phyloP scores from a whole-genome alignment of 1,140 invertebrate species.

The Stegodyphus dumicola region DNA sequence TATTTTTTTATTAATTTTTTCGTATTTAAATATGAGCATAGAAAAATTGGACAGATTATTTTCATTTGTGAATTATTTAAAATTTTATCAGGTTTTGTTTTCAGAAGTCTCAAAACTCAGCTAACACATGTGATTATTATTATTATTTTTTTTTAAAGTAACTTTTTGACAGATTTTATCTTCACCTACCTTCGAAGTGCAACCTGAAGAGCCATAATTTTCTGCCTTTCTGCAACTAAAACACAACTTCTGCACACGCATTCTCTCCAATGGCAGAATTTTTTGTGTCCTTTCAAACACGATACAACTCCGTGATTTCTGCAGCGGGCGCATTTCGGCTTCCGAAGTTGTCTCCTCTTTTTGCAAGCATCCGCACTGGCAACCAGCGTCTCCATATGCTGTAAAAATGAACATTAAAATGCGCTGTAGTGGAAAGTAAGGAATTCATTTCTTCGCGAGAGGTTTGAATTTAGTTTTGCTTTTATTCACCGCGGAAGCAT shows the following conservation, averaged over 20 bases:
- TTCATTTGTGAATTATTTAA: not conserved
- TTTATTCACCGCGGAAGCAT: no score
- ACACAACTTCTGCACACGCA: constrained; percentile 98
- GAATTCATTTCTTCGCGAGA: no score
- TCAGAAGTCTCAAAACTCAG: not conserved
- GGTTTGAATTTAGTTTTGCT: no score
- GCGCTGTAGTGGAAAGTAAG: no score
- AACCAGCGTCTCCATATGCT: not conserved
- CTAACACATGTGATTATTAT: no score
- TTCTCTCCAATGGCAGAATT: constrained; percentile 95
- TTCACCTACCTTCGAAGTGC: constrained; percentile 77
- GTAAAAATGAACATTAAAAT: not conserved
- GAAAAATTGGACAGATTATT: not conserved
- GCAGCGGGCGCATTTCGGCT: constrained; percentile 97
- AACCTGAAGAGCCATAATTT: constrained; percentile 98
- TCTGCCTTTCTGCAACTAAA: constrained; percentile 96
- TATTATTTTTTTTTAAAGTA: not conserved
- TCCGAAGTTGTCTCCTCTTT: constrained; percentile 72
- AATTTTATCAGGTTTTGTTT: not conserved
- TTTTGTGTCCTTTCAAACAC: constrained; percentile 95
- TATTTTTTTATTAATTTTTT: not conserved
- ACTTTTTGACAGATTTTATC: not conserved
- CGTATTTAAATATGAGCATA: not conserved
- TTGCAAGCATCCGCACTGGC: not conserved
- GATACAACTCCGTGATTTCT: constrained; percentile 98